phyloP scores from a whole-genome alignment of 2,113 vertebrate genomes.

The Neolamprologus brichardi region DNA sequence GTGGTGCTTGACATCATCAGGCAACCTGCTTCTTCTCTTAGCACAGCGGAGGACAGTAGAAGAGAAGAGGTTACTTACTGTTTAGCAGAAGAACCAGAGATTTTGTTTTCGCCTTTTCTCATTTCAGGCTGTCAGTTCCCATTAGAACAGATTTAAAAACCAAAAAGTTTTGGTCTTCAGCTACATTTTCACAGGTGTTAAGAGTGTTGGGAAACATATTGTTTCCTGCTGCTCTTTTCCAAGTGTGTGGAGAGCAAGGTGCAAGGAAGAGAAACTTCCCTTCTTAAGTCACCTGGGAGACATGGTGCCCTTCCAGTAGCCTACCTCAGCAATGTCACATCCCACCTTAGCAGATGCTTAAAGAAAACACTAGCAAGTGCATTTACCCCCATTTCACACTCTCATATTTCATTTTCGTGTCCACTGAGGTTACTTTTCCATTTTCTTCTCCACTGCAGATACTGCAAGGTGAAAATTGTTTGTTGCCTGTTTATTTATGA shows the following conservation, averaged over 20 bases:
- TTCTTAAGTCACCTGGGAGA: slow-evolving; percentile 50
- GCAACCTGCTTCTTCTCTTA: slow-evolving; percentile 35
- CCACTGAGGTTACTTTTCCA: slow-evolving; percentile 55
- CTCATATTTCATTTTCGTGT: slow-evolving; percentile 64
- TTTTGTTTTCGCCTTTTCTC: slow-evolving; percentile 1
- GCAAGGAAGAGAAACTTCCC: slow-evolving; percentile 25
- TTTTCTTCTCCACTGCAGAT: slow-evolving; percentile 50
- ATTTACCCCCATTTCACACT: slow-evolving; percentile 66
- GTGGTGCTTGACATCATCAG: slow-evolving; percentile 42
- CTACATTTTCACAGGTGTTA: background rate
- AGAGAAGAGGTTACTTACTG: background rate
- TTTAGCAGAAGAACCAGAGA: background rate
- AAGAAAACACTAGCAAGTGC: slow-evolving; percentile 61
- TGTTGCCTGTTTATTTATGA: slow-evolving; percentile 60
- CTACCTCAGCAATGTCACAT: slow-evolving; percentile 65
- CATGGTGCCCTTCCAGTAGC: slow-evolving; percentile 58
- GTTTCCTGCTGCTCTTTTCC: background rate
- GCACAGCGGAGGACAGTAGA: background rate
- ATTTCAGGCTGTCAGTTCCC: background rate
- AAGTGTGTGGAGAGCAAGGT: background rate
- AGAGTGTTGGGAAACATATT: slow-evolving; percentile 11
- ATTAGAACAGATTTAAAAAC: background rate
- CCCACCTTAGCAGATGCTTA: slow-evolving; percentile 64
- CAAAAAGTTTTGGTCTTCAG: background rate
- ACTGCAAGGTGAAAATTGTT: slow-evolving; percentile 48